These are phyloP conservation scores for Synergus laeviventris DNA, from an alignment of 2,888 invertebrate species.

Conservation along the genomic window DNA sequence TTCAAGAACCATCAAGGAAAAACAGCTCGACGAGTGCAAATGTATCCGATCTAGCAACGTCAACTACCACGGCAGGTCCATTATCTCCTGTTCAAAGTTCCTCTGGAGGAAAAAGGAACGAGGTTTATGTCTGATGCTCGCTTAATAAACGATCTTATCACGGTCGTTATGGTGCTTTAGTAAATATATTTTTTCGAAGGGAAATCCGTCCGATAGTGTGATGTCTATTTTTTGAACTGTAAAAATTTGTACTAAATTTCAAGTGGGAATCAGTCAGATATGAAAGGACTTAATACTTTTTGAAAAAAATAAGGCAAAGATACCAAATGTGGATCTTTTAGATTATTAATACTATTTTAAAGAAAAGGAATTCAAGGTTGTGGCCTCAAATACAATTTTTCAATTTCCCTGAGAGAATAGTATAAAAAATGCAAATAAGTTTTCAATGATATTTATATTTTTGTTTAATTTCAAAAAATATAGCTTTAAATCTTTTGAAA, in stretches of 20 bases:
- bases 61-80: conserved; percentile 61
- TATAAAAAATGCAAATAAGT: too few relatives aligned
- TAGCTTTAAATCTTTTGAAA: too few relatives aligned
- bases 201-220: conserved; percentile 20
- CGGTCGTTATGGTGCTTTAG: conserved; percentile 6
- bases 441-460: too few relatives aligned
- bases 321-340: too few relatives aligned
- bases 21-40: conserved; percentile 73
- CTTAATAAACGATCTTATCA: conserved; percentile 32
- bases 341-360: background rate
- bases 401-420: background rate
- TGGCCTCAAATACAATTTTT: background rate
- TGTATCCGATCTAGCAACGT: conserved; percentile 53
- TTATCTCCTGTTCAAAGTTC: conserved; percentile 59
- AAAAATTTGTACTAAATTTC: background rate
- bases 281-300: too few relatives aligned
- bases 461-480: too few relatives aligned
- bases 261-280: background rate
- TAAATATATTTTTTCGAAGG: conserved; percentile 1
- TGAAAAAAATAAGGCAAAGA: too few relatives aligned
- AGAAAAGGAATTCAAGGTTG: background rate
- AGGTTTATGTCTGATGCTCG: conserved; percentile 78
- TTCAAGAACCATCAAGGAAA: conserved; percentile 74
- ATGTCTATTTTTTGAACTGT: background rate
- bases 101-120: conserved; percentile 76